phyloP scores from a whole-genome alignment of 2,888 invertebrate species.

The Parthenolecanium corni region DNA sequence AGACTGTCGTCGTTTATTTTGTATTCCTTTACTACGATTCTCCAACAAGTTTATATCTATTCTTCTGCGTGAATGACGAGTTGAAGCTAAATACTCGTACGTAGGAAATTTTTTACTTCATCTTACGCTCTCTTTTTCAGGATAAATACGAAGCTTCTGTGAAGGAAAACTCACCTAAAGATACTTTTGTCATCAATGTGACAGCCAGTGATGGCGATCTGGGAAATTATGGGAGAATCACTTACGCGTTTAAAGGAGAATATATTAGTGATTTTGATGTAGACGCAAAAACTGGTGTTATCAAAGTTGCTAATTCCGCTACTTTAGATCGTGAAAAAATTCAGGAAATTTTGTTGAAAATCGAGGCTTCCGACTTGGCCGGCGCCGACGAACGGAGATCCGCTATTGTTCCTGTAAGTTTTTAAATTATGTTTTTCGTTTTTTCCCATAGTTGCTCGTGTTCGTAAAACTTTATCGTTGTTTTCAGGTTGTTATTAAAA shows the following conservation, averaged over 20 bases:
- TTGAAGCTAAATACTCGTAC: no score
- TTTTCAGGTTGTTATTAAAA: slow-evolving; percentile 55
- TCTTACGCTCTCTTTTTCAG: not conserved
- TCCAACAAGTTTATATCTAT: not conserved
- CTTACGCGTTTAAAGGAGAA: slow-evolving; percentile 66
- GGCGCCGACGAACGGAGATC: slow-evolving; percentile 55
- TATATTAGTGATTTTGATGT: slow-evolving; percentile 69
- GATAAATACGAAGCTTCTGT: slow-evolving; percentile 56
- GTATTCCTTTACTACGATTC: not conserved
- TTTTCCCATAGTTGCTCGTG: slow-evolving; percentile 6
- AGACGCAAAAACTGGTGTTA: slow-evolving; percentile 57
- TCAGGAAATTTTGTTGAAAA: slow-evolving; percentile 59
- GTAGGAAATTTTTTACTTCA: not conserved
- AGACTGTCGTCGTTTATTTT: no score
- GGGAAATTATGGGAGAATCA: slow-evolving; percentile 64
- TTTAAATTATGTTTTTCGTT: not conserved
- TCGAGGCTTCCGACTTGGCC: slow-evolving; percentile 69
- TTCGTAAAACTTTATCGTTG: slow-evolving; percentile 3
- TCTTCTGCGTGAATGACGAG: not conserved
- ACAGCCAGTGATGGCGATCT: slow-evolving; percentile 67
- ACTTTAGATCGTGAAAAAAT: slow-evolving; percentile 50
- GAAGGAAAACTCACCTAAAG: slow-evolving; percentile 61
- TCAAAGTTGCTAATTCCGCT: slow-evolving; percentile 59
- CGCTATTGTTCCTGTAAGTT: slow-evolving; percentile 59
- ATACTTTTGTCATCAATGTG: slow-evolving; percentile 59